Evolutionary conservation across 2,888 invertebrate species (phyloP), one percentile per base, ranked within the genome.

Genomic region (Glyphotaelius pellucidus): DNA sequence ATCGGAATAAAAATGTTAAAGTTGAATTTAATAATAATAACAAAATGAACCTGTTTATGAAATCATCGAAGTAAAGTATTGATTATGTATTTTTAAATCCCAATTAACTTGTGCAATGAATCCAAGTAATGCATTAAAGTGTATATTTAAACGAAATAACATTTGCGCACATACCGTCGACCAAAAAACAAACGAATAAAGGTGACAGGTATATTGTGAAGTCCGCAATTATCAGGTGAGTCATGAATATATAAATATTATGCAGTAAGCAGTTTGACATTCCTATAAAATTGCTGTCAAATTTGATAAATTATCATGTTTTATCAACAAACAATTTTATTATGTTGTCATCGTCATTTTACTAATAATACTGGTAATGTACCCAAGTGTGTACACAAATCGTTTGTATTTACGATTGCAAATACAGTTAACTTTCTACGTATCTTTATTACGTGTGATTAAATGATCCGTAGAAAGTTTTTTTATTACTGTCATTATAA

Each of bases 91-190:
- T 81, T 81, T 81, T 81, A 30, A 32, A 1, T 31, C 15, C 32
- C 81, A 81, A 81, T 81, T 32, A 81, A 9, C 1, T 81, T 81
- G 31, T 81, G 32, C 81, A 81, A 81, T 19, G 32, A 81, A 31
- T 81, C 32, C 67, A n/a, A 67, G 67, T n/a, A 67, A n/a, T 52
- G 52, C 19, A 19, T 38, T 14, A 38, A n/a, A 38, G 84, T n/a
- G 25, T 38, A 85, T n/a, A 85, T 85, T 85, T 85, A 85, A 42
- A 42, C n/a, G 25, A 38, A 85, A 85, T 19, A 85, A 85, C 42
- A 85, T 85, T 85, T 85, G 85, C 85, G 85, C 12, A 42, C 85
- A n/a, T 85, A 38, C 38, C n/a, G 11, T 15, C 12, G 42, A 85
- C 35, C 3, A 12, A 38, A 5, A 84, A 84, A 31, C 15, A 81